Percentiles rank a stretch among this genome's conserved stretches.
Conservation (phyloP, 2,888 invertebrate species). For the Linhomoeus sp. region DNA sequence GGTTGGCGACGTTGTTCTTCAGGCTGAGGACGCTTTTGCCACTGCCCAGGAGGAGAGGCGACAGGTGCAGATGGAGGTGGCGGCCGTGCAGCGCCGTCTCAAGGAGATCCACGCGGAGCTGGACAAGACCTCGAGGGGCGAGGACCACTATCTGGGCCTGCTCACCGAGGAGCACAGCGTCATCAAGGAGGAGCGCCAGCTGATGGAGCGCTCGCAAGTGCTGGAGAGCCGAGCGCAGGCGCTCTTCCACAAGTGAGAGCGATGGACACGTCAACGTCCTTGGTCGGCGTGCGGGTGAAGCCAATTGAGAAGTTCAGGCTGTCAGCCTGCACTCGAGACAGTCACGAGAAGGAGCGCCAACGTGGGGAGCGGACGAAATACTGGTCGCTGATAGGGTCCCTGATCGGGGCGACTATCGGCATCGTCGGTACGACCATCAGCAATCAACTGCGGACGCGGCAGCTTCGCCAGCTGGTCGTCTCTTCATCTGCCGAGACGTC, state of each 20-base stretch:
- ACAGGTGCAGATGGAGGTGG: constrained; percentile 42
- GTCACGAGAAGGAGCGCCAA: constrained; percentile 59
- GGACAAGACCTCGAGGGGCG: constrained; percentile 53
- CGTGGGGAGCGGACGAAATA: constrained; percentile 64
- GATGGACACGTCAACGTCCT: neutral
- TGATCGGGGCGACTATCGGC: constrained; percentile 43
- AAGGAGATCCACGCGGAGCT: constrained; percentile 48
- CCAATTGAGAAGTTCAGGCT: constrained; percentile 33
- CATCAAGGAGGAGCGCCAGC: constrained; percentile 33
- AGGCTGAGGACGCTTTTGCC: constrained; percentile 43
- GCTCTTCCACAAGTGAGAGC: constrained; percentile 18
- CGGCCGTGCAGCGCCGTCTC: constrained; percentile 42
- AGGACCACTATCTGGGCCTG: constrained; percentile 50
- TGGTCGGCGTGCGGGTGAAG: neutral
- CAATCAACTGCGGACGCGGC: constrained; percentile 19
- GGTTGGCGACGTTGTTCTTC: constrained; percentile 7
- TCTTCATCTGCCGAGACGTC: constrained; percentile 1
- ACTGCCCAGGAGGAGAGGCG: constrained; percentile 45
- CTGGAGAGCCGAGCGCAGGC: constrained; percentile 55
- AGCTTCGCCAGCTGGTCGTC: constrained; percentile 16
- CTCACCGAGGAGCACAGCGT: constrained; percentile 48
- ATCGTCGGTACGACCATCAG: constrained; percentile 35
- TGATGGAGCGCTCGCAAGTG: constrained; percentile 42
- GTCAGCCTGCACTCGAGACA: constrained; percentile 53
- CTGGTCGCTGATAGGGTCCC: constrained; percentile 53